Base-by-base conservation (phyloP, 2,797 vertebrate species). In the Amphiprion clarkii region DNA sequence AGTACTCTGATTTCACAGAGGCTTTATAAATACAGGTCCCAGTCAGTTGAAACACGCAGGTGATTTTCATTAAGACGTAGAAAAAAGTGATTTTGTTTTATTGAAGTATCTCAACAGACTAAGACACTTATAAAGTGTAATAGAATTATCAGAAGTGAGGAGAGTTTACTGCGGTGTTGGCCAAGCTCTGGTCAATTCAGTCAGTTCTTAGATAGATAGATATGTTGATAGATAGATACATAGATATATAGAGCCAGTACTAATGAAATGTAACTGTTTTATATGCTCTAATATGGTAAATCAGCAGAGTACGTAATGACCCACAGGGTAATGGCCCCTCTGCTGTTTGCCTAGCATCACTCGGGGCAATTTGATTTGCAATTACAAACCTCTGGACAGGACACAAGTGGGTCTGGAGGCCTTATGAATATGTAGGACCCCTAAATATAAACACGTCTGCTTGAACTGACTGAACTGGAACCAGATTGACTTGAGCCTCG, bases 81-180 rank as follows among this genome's bases (percentile, higher is more conserved):
- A 96, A 96, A 95, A 95, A 88, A 86, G 85, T 91, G 85, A 85
- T 81, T 87, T 91, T 86, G 74, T 90, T 94, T 93, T 79, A 92
- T 90, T 93, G 88, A 93, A 93, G 88, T 90, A 88, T 90, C 87
- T 93, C 93, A 91, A 91, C 78, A 44, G 79, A 92, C 71, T 81
- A 92, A 85, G 76, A 91, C 89, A 86, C 88, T 90, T 95, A 94
- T 92, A 92, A 94, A 95, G 83, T 91, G 88, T 92, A 90, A 85
- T 86, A 91, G 87, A 93, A 89, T 90, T 85, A 94, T 89, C 82
- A 89, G 78, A 89, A 89, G 91, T 92, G 91, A 92, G 84, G 83
- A 90, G 66, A 63, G 79, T 84, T 87, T 92, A 93, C 91, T 86
- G 92, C 88, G 21, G 85, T 89, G 83, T 74, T 73, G 76, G 80